phyloP scores from a whole-genome alignment of 2,888 invertebrate genomes.

The Antitype chi region DNA sequence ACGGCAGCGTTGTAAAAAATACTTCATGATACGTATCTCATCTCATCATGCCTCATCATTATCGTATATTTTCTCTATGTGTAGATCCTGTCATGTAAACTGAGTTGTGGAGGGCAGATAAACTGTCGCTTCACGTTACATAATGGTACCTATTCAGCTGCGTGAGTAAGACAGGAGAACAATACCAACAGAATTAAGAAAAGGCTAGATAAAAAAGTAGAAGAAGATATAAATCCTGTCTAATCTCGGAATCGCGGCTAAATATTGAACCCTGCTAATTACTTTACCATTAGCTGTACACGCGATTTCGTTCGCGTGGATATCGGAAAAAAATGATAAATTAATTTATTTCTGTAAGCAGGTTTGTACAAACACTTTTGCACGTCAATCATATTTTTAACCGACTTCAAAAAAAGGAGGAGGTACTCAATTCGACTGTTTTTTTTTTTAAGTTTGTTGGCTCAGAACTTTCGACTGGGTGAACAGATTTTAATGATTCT shows the following conservation, averaged over 20 bases:
- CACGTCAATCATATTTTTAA: too few relatives aligned
- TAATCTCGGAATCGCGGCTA: not conserved
- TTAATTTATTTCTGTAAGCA: too few relatives aligned
- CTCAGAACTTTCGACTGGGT: too few relatives aligned
- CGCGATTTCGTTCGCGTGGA: not conserved
- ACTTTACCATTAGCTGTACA: not conserved
- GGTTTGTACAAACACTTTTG: too few relatives aligned
- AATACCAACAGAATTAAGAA: too few relatives aligned
- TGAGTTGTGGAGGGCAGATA: not conserved
- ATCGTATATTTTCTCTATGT: not conserved
- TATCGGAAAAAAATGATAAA: not conserved
- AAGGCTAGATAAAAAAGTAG: too few relatives aligned
- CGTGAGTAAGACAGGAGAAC: too few relatives aligned
- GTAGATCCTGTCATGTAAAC: not conserved
- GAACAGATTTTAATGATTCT: too few relatives aligned
- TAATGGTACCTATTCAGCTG: not conserved
- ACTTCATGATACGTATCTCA: not conserved
- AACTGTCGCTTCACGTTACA: not conserved
- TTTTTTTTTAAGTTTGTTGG: too few relatives aligned
- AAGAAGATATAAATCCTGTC: not conserved
- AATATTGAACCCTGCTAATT: not conserved
- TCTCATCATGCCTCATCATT: not conserved
- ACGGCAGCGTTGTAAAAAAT: conserved; percentile 12
- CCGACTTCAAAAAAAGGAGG: too few relatives aligned
- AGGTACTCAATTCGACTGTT: too few relatives aligned